These are phyloP conservation scores for Drosophila gaucha DNA, from an alignment of 2,888 invertebrate species.

Conservation along the genomic window DNA sequence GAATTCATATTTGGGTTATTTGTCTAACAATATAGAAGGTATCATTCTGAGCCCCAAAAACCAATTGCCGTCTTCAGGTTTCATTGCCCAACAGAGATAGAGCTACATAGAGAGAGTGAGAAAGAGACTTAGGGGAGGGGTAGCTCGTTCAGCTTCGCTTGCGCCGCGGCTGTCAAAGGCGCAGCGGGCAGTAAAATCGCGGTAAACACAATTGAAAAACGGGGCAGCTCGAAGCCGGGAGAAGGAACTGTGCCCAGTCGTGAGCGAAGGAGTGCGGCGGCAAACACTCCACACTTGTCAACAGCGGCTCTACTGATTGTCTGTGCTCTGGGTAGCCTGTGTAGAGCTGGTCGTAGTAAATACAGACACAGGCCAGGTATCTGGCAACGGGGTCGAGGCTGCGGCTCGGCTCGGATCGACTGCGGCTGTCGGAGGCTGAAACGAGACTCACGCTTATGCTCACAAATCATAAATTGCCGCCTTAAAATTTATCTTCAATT, in stretches of 20 bases:
- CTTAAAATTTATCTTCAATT: slow-evolving; percentile 85
- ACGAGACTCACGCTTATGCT: slow-evolving; percentile 75
- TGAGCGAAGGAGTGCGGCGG: slow-evolving; percentile 78
- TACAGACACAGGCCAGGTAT: slow-evolving; percentile 23
- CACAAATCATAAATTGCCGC: slow-evolving; percentile 85
- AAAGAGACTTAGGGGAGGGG: not conserved
- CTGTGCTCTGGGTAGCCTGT: slow-evolving; percentile 39
- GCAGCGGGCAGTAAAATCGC: slow-evolving; percentile 72
- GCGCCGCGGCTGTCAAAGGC: slow-evolving; percentile 68
- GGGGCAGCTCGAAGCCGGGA: slow-evolving; percentile 26
- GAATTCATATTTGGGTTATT: slow-evolving; percentile 5
- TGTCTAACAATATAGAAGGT: slow-evolving; percentile 10
- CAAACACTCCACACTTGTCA: slow-evolving; percentile 79
- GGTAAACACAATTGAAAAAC: slow-evolving; percentile 74
- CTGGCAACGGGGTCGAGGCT: slow-evolving; percentile 34
- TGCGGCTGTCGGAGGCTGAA: slow-evolving; percentile 29
- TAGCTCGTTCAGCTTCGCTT: slow-evolving; percentile 19
- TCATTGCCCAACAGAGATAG: not conserved
- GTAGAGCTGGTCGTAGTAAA: slow-evolving; percentile 16
- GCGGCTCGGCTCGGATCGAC: slow-evolving; percentile 2
- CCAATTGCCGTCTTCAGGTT: slow-evolving; percentile 18
- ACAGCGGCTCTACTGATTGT: slow-evolving; percentile 72
- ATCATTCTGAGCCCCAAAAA: slow-evolving; percentile 10
- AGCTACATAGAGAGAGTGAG: not conserved
- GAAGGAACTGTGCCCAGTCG: slow-evolving; percentile 23